These are phyloP conservation scores for Megathymus violae DNA, from an alignment of 1,140 invertebrate genomes.

Conservation along the genomic window DNA sequence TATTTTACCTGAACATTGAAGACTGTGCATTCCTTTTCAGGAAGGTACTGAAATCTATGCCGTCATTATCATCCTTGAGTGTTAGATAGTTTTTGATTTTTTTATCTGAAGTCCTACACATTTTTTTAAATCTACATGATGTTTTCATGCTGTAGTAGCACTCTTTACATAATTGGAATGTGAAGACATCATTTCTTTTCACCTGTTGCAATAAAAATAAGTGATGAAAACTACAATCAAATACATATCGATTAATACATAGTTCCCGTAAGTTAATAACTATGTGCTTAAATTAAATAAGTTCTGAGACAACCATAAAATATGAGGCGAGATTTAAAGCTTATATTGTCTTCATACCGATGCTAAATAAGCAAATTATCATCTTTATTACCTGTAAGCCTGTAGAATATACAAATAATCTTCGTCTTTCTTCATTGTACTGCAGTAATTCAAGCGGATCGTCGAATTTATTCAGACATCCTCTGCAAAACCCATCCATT, in stretches of 20 bases:
- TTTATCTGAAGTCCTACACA: slow-evolving; percentile 62
- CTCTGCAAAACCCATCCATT: slow-evolving; percentile 70
- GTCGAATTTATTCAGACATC: slow-evolving; percentile 60
- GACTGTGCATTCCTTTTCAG: slow-evolving; percentile 65
- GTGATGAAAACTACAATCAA: no score
- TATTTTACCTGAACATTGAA: slow-evolving; percentile 60
- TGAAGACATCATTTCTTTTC: slow-evolving; percentile 64
- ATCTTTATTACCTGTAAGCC: slow-evolving; percentile 65
- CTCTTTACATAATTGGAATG: slow-evolving; percentile 71
- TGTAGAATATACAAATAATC: slow-evolving; percentile 70
- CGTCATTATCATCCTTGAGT: slow-evolving; percentile 55
- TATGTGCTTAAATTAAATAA: no score
- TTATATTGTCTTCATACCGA: no score
- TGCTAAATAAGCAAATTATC: no score
- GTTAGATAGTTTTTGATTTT: slow-evolving; percentile 58
- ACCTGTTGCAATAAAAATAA: slow-evolving; percentile 57
- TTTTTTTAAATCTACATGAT: slow-evolving; percentile 70
- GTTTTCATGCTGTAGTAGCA: slow-evolving; percentile 66
- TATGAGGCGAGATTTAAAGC: no score
- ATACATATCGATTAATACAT: no score
- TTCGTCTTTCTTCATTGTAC: slow-evolving; percentile 69
- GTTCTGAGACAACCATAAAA: no score
- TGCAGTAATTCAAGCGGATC: slow-evolving; percentile 59
- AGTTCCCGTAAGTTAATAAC: no score
- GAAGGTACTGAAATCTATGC: slow-evolving; percentile 55